These are phyloP conservation scores for Tenodera sinensis DNA, from an alignment of 2,888 invertebrate genomes.

Conservation along the genomic window DNA sequence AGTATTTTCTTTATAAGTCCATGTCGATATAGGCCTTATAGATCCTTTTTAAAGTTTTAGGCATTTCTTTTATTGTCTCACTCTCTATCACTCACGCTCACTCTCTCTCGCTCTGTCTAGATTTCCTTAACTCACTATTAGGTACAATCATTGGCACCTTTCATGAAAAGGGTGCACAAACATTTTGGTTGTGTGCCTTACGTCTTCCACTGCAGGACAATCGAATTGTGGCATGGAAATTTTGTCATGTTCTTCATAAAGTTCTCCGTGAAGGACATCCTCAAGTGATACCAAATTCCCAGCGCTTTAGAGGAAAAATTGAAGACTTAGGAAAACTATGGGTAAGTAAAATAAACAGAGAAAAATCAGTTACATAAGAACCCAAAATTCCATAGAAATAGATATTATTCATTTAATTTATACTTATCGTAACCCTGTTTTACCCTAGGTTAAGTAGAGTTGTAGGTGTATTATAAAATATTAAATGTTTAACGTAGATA, in stretches of 20 bases:
- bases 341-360: conserved; percentile 52
- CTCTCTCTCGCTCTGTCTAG: no score
- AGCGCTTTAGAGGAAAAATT: conserved; percentile 73
- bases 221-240: conserved; percentile 97
- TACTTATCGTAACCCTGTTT: no score
- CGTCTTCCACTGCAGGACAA: conserved; percentile 84
- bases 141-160: conserved; percentile 93
- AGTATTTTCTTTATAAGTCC: no score
- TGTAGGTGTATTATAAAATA: no score
- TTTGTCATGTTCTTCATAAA: conserved; percentile 96
- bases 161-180: conserved; percentile 83
- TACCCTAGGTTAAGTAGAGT: no score
- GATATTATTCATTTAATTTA: no score
- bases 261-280: conserved; percentile 92
- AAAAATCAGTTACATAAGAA: not conserved
- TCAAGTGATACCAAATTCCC: conserved; percentile 80
- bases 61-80: no score
- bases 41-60: no score
- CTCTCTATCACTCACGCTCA: no score
- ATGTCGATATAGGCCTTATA: no score
- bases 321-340: conserved; percentile 88
- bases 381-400: no score
- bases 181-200: conserved; percentile 78
- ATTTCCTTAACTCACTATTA: conserved; percentile 34
- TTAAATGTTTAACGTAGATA: no score